A percentile compares a stretch with the other conserved stretches of the same genome.
Evolutionary conservation across 30 jellyfish, hydroid and myxozoan genomes (phyloP).

Genomic region (Pelagia noctiluca): DNA sequence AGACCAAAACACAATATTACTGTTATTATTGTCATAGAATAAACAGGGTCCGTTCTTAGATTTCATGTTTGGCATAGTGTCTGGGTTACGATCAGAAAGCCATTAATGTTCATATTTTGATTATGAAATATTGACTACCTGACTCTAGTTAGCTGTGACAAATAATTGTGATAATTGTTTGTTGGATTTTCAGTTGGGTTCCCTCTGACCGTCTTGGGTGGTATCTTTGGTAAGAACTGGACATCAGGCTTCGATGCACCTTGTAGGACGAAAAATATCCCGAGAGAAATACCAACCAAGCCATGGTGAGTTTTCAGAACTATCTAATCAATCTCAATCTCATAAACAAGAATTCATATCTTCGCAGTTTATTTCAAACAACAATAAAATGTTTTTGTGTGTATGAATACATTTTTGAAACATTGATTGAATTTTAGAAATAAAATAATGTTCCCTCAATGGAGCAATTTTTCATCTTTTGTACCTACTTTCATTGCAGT

Average conservation of each 20-base stretch:
- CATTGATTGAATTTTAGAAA: background rate
- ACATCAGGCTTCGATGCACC: constrained; percentile 98
- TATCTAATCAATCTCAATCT: background rate
- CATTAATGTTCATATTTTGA: no score
- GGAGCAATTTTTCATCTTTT: background rate
- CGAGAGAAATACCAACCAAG: constrained; percentile 92
- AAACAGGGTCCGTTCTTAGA: no score
- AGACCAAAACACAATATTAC: no score
- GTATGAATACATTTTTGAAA: background rate
- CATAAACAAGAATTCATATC: background rate
- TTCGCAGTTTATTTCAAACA: background rate
- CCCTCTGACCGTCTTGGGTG: constrained; percentile 94
- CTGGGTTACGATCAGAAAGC: no score
- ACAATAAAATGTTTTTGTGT: background rate
- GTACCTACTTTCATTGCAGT: background rate
- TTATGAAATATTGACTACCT: no score
- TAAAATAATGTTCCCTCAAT: background rate
- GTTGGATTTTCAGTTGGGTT: constrained; percentile 78
- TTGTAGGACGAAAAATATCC: constrained; percentile 92
- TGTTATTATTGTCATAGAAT: no score
- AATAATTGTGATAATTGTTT: no score
- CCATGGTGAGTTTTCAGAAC: constrained; percentile 71
- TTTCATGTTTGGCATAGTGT: no score
- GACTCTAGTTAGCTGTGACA: no score
- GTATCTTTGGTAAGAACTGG: constrained; percentile 96